Evolutionary conservation across 2,113 vertebrate genomes (phyloP), one percentile per base, ranked within the genome.

Genomic region (Oplegnathus fasciatus): DNA sequence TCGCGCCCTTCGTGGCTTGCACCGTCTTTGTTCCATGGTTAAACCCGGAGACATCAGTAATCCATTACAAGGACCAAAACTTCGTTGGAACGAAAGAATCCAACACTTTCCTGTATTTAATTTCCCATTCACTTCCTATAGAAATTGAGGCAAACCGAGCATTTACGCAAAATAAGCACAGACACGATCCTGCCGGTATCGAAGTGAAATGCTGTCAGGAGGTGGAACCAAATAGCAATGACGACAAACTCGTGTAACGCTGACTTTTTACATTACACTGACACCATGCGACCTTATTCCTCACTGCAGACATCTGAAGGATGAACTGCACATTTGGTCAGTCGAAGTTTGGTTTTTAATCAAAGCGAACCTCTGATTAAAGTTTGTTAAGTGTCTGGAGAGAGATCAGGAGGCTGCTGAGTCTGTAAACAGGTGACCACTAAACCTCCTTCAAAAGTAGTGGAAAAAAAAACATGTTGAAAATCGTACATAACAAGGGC

Each of bases 11-110:
- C 72, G 24, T 15, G 2, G 7, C 58, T 67, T 10, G 57, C 1
- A 9, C 86, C 65, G 46, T 81, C 86, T 93, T 95, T 93, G 91
- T 94, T 85, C 91, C 95, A 95, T 95, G 42, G 5, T 85, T 24
- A 58, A 48, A 64, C 1, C 4, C 0, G 14, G 87, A 14, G 15
- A 3, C 3, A 65, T 28, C 54, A 76, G 4, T 17, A 20, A 58
- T 78, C 50, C 74, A 24, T 67, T 40, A 70, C 10, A 58, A 44
- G 1, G 13, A 24, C 18, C 13, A 0, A 9, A 54, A 7, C 4
- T 17, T 1, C 4, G n/a, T 15, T 75, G 2, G 5, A 55, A 24
- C 10, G 1, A 26, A 1, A 22, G 0, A 68, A 48, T 75, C 58
- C 66, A 2, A 1, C 1, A 1, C 34, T 11, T 24, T 0, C 0